Evolutionary conservation across 2,113 vertebrate species (phyloP).

Genomic region (Calcarius ornatus): DNA sequence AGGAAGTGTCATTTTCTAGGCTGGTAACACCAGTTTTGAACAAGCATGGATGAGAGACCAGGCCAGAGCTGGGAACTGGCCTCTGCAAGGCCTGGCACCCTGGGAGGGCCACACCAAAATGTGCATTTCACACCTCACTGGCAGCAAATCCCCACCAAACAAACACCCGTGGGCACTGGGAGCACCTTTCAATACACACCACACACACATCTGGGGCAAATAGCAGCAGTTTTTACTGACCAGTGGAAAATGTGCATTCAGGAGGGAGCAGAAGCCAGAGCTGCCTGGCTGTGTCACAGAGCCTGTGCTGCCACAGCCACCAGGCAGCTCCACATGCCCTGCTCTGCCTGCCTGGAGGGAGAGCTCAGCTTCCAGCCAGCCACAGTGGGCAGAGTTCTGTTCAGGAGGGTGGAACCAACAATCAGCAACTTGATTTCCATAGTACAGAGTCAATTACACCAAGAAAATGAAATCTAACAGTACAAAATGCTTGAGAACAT

Average conservation of each 20-base stretch:
- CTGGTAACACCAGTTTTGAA: not conserved
- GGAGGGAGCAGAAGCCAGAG: not conserved
- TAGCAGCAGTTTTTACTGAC: not conserved
- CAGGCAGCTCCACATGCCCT: not conserved
- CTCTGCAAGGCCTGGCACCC: not conserved
- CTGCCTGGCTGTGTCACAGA: not conserved
- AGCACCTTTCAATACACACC: not conserved
- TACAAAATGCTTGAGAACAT: slow-evolving; percentile 56
- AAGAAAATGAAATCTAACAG: slow-evolving; percentile 23
- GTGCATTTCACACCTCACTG: not conserved
- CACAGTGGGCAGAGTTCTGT: not conserved
- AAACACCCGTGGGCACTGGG: not conserved
- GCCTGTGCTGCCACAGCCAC: not conserved
- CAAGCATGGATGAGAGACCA: rapidly evolving
- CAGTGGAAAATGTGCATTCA: not conserved
- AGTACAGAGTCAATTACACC: slow-evolving; percentile 52
- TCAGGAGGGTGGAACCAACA: not conserved
- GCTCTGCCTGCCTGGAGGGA: not conserved
- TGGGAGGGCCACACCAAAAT: not conserved
- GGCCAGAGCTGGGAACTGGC: not conserved
- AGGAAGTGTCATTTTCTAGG: not conserved
- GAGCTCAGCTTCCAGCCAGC: not conserved
- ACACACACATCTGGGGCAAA: not conserved
- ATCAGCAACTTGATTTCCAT: slow-evolving; percentile 56
- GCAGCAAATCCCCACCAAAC: not conserved